Base-by-base conservation (phyloP, 2,113 vertebrate genomes). In the Zootoca vivipara region DNA sequence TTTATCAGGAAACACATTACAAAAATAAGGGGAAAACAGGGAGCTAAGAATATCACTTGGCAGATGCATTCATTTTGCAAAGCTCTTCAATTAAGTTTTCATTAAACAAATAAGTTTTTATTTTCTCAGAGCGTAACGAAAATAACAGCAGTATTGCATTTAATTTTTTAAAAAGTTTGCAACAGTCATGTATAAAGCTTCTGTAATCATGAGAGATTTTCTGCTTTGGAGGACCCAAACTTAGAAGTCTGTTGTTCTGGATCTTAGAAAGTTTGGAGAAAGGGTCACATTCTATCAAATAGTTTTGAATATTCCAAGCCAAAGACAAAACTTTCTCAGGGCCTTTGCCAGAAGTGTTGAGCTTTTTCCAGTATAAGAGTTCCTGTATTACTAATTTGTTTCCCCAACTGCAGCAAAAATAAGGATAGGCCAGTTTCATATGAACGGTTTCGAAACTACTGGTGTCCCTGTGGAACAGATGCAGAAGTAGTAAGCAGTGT, bases 21-120 rank as follows among this genome's bases (percentile, higher is more conserved):
- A 92, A 91, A 91, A 95, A 87, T 86, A 83, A 86, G 83, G 92
- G 91, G 88, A 92, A 92, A 95, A 90, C 83, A 92, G 46, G 42
- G 70, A 70, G 42, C 82, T 90, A 85, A 75, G 86, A 77, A 65
- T 87, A 92, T 82, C 12, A 0, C 83, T 93, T 93, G 91, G 26
- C 80, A 92, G 92, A 90, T 92, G 89, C 73, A 26, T 75, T 86
- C 62, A 69, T 82, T 65, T 75, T 86, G 87, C 85, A 91, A 90
- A 91, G 77, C 70, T 40, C 74, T 78, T 91, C 82, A 0, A 89
- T 86, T 87, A 81, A 83, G 72, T 46, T 82, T 75, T 40, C 0
- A 74, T 74, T 80, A 64, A 73, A 85, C 28, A 64, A 81, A 64
- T 35, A 1, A 73, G 20, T 78, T 62, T 24, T 7, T 28, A 38